These are phyloP conservation scores for Pachypeltis micranthus DNA, from an alignment of 1,140 invertebrate species.

Conservation along the genomic window DNA sequence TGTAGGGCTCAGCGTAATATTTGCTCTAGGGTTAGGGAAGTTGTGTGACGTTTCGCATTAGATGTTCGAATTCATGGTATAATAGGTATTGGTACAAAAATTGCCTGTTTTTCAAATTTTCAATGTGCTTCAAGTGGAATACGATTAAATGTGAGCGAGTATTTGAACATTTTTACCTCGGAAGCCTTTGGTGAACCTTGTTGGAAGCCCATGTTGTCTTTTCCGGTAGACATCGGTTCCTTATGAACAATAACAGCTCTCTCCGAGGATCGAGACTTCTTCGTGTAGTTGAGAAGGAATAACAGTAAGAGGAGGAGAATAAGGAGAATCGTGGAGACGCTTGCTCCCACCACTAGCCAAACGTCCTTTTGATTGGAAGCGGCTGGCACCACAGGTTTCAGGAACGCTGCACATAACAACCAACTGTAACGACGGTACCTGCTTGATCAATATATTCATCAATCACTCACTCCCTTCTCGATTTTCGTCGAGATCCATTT, in stretches of 20 bases:
- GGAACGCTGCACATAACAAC: conserved; percentile 24
- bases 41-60: no score
- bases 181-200: conserved; percentile 16
- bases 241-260: conserved; percentile 3
- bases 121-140: no score
- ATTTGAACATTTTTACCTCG: conserved; percentile 24
- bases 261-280: conserved; percentile 1
- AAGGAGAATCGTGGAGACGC: conserved; percentile 46
- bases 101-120: no score
- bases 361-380: conserved; percentile 38
- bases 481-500: background rate
- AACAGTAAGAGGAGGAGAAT: conserved; percentile 47
- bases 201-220: conserved; percentile 23
- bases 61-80: no score
- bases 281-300: conserved; percentile 37
- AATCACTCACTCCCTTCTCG: background rate
- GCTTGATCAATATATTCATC: conserved; percentile 13
- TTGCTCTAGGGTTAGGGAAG: no score
- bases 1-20: no score
- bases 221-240: background rate
- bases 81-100: no score
- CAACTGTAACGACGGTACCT: background rate
- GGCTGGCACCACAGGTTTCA: conserved; percentile 35
- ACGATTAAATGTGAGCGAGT: no score
- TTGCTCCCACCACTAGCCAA: conserved; percentile 48